phyloP scores from a whole-genome alignment of 2,888 invertebrate genomes.

The Nomada lathburiana region DNA sequence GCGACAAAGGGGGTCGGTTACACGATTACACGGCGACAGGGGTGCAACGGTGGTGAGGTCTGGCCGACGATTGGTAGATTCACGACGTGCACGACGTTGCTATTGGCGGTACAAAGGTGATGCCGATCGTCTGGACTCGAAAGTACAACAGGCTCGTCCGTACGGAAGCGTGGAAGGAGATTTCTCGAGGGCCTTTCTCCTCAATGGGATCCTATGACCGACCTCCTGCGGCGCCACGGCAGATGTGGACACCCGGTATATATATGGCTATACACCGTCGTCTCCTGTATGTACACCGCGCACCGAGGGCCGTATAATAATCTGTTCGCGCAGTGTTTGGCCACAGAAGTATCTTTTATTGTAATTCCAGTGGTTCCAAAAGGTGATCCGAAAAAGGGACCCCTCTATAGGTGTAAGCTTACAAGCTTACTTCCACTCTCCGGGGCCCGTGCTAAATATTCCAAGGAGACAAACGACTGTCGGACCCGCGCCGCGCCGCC shows the following conservation, averaged over 20 bases:
- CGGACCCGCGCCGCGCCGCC: not conserved
- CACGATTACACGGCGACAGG: constrained; percentile 73
- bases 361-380: constrained; percentile 65
- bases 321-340: constrained; percentile 79
- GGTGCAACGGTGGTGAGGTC: constrained; percentile 42
- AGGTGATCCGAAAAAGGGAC: constrained; percentile 36
- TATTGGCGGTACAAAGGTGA: constrained; percentile 57
- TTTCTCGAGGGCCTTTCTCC: constrained; percentile 61
- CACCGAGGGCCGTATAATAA: constrained; percentile 63
- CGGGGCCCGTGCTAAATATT: constrained; percentile 34
- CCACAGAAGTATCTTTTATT: constrained; percentile 83
- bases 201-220: constrained; percentile 61
- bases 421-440: constrained; percentile 59
- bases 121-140: constrained; percentile 55
- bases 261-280: constrained; percentile 5
- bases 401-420: constrained; percentile 69
- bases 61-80: constrained; percentile 59
- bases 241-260: constrained; percentile 81
- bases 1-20: constrained; percentile 78
- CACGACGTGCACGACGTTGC: constrained; percentile 23
- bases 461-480: not conserved
- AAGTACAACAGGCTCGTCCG: constrained; percentile 66
- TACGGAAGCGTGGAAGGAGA: constrained; percentile 71
- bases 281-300: constrained; percentile 45
- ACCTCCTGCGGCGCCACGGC: constrained; percentile 75